These are phyloP conservation scores for Mus spicilegus DNA, from an alignment of 2,113 vertebrate genomes.

Conservation along the genomic window DNA sequence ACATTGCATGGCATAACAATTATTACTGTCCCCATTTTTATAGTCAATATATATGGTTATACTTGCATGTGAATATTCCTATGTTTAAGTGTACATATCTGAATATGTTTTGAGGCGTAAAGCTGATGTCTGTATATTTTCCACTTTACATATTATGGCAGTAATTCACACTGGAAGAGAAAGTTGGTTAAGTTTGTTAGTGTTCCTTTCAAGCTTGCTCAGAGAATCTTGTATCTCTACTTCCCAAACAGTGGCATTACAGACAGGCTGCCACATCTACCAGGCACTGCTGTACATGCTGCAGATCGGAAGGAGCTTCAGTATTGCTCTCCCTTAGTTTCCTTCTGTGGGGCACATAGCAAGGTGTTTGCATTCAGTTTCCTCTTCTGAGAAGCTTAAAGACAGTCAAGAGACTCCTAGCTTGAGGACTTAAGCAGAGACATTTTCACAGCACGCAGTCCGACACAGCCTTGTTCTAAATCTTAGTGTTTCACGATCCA, in stretches of 20 bases:
- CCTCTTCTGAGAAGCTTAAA: slow-evolving; percentile 28
- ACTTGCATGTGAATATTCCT: neutral
- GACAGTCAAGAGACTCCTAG: neutral
- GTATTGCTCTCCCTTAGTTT: neutral
- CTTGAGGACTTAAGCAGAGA: neutral
- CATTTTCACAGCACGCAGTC: slow-evolving; percentile 2
- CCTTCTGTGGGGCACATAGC: neutral
- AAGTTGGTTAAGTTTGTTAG: neutral
- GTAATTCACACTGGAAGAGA: neutral
- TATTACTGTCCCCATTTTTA: neutral
- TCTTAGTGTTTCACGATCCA: neutral
- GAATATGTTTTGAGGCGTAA: neutral
- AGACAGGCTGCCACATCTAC: neutral
- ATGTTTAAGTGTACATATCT: neutral
- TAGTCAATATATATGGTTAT: neutral
- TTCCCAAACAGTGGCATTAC: neutral
- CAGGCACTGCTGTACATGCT: neutral
- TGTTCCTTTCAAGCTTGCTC: neutral
- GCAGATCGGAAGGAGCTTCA: no score
- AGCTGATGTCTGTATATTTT: neutral
- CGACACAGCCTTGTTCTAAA: neutral
- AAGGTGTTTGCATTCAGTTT: slow-evolving; percentile 36
- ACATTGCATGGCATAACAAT: neutral
- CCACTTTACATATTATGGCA: neutral
- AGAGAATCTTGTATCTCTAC: neutral